These are phyloP conservation scores for Grammomys surdaster DNA, from an alignment of 2,113 vertebrate species.

Conservation along the genomic window DNA sequence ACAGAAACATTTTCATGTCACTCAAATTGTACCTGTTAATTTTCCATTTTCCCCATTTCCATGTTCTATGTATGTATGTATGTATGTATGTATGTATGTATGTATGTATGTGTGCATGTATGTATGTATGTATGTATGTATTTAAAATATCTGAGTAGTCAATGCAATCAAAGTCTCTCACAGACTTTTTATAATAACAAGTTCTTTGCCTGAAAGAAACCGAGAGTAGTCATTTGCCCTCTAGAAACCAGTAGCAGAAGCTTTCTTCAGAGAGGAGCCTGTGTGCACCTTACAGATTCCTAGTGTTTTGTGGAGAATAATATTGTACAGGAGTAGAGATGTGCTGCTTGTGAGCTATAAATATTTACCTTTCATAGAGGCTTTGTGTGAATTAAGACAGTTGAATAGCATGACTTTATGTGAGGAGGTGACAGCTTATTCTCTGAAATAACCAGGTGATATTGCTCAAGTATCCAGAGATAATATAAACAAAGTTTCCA, in stretches of 20 bases:
- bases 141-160: not conserved
- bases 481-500: constrained; percentile 62
- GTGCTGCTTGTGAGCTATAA: constrained; percentile 75
- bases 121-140: no score
- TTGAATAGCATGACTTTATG: constrained; percentile 64
- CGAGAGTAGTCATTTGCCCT: constrained; percentile 14
- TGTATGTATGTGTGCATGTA: no score
- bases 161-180: constrained; percentile 7
- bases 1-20: not conserved
- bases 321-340: constrained; percentile 61
- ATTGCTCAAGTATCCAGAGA: constrained; percentile 29
- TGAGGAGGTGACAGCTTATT: constrained; percentile 35
- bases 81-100: no score
- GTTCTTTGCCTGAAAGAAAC: constrained; percentile 59
- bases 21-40: not conserved
- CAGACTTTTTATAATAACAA: constrained; percentile 61
- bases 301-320: constrained; percentile 65
- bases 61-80: not conserved
- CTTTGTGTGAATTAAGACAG: constrained; percentile 67
- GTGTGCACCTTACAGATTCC: constrained; percentile 52
- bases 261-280: constrained; percentile 44
- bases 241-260: constrained; percentile 21
- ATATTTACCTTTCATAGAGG: constrained; percentile 78
- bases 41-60: not conserved
- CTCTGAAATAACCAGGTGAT: constrained; percentile 42